Conservation (phyloP, 1,140 invertebrate species). For the Orussus abietinus region DNA sequence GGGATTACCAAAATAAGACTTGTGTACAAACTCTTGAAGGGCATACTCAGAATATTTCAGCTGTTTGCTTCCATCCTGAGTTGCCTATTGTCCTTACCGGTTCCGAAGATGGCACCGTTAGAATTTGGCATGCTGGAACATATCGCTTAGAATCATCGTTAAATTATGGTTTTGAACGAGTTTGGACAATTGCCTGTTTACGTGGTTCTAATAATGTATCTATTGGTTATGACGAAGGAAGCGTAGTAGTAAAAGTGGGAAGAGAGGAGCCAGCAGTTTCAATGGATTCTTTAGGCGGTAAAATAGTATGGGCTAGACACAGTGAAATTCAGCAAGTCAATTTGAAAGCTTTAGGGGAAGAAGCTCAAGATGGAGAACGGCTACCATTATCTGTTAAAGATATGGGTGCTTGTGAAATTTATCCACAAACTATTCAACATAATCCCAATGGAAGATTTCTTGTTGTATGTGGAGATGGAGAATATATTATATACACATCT, state of each 20-base stretch:
- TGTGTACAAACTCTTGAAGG: constrained; percentile 98
- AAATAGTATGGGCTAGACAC: constrained; percentile 98
- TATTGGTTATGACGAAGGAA: constrained; percentile 97
- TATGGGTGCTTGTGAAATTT: constrained; percentile 99
- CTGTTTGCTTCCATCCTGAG: constrained; percentile 94
- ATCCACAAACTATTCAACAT: constrained; percentile 97
- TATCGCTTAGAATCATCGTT: constrained; percentile 94
- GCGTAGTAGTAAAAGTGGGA: constrained; percentile 95
- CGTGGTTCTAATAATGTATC: constrained; percentile 96
- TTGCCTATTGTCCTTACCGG: constrained; percentile 96
- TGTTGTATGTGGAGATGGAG: constrained; percentile 98
- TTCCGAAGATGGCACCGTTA: constrained; percentile 91
- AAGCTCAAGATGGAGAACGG: constrained; percentile 58
- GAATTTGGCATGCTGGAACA: constrained; percentile 98
- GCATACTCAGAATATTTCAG: constrained; percentile 94
- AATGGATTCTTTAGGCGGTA: constrained; percentile 96
- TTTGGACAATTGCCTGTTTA: constrained; percentile 96
- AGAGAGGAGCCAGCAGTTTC: constrained; percentile 98
- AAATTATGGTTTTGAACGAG: constrained; percentile 97
- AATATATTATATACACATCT: constrained; percentile 99
- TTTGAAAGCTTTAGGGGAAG: constrained; percentile 77
- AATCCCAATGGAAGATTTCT: constrained; percentile 99
- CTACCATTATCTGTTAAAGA: constrained; percentile 93
- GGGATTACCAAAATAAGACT: constrained; percentile 99
- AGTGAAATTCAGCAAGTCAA: constrained; percentile 98